Conservation (phyloP, 2,797 vertebrate species). For the Micrastur ruficollis region DNA sequence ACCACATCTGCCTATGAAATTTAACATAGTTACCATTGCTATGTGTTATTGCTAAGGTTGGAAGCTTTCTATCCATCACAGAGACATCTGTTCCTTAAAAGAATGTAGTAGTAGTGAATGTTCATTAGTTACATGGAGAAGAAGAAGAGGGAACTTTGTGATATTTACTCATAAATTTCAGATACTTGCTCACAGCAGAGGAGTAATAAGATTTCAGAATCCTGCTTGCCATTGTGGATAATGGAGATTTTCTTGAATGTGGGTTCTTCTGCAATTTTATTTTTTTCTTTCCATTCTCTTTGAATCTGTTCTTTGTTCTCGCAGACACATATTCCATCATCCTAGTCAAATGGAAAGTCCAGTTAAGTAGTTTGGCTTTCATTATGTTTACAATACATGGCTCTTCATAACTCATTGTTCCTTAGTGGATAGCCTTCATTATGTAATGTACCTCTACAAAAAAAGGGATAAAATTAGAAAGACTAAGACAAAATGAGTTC, state of each 20-base stretch:
- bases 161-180: not conserved
- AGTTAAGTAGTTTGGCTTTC: not conserved
- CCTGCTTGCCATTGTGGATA: not conserved
- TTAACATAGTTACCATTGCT: not conserved
- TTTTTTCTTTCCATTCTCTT: not conserved
- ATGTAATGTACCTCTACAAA: not conserved
- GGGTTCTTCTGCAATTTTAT: not conserved
- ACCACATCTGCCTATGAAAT: not conserved
- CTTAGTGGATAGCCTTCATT: not conserved
- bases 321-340: not conserved
- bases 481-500: not conserved
- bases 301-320: not conserved
- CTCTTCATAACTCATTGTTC: not conserved
- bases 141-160: not conserved
- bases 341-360: not conserved
- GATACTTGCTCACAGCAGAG: not conserved
- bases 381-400: not conserved
- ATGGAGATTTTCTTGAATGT: not conserved
- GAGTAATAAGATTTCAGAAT: not conserved
- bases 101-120: not conserved
- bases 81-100: not conserved
- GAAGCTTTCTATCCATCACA: not conserved
- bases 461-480: slow-evolving; percentile 16
- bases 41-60: not conserved
- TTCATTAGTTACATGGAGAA: not conserved